Evolutionary conservation across 2,113 vertebrate species (phyloP).

Genomic region (Sus scrofa): T2T-Sscrofa CM000815.6:106334001-106334500

Average conservation of each 20-base stretch:
- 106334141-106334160: background rate
- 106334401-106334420: background rate
- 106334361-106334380: conserved; percentile 96
- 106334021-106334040: conserved; percentile 42
- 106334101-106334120: background rate
- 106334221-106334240: conserved; percentile 92
- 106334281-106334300: conserved; percentile 96
- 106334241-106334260: conserved; percentile 96
- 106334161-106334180: conserved; percentile 78
- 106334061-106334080: background rate
- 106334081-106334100: background rate
- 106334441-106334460: background rate
- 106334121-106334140: background rate
- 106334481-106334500: background rate
- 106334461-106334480: background rate
- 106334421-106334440: background rate
- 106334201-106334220: conserved; percentile 90
- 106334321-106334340: conserved; percentile 94
- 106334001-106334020: conserved; percentile 35
- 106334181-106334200: conserved; percentile 93
- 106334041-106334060: conserved; percentile 6
- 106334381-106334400: conserved; percentile 93
- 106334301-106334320: conserved; percentile 94
- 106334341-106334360: conserved; percentile 96
- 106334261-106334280: conserved; percentile 95